A percentile compares a stretch with the other conserved stretches of the same genome.
These are phyloP conservation scores for Galerucella nymphaeae DNA, from an alignment of 2,888 invertebrate genomes.

Conservation along the genomic window DNA sequence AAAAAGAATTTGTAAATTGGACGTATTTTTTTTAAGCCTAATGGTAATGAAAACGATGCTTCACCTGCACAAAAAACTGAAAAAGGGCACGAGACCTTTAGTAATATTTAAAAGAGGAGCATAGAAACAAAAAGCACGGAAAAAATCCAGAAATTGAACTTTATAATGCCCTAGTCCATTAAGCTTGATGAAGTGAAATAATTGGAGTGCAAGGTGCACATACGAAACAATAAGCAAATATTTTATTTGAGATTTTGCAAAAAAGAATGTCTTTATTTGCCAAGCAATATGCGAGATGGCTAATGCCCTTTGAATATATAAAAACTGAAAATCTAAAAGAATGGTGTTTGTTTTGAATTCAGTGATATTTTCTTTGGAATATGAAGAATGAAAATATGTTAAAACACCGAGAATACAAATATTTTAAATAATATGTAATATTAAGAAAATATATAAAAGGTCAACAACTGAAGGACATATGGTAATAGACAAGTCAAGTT, in stretches of 20 bases:
- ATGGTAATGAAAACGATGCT: not conserved
- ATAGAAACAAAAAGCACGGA: not conserved
- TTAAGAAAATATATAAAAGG: too few relatives aligned
- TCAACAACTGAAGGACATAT: too few relatives aligned
- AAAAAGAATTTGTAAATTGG: not conserved
- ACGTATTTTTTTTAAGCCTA: not conserved
- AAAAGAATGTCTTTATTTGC: constrained; percentile 1
- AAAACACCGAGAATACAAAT: too few relatives aligned
- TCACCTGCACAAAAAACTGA: not conserved
- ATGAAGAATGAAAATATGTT: not conserved
- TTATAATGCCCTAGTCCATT: constrained; percentile 14
- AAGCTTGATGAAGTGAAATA: constrained; percentile 20
- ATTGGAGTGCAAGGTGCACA: constrained; percentile 13
- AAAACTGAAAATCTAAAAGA: not conserved
- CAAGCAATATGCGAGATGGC: not conserved
- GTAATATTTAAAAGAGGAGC: not conserved
- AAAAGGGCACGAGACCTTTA: not conserved
- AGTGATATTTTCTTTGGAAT: not conserved
- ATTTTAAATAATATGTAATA: too few relatives aligned
- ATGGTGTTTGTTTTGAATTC: not conserved
- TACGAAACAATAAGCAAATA: not conserved
- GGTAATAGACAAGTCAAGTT: too few relatives aligned
- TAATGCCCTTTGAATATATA: not conserved
- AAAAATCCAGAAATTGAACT: not conserved
- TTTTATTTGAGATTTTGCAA: not conserved